Evolutionary conservation across 2,797 vertebrate genomes (phyloP).

Genomic region (Agapornis canus): DNA sequence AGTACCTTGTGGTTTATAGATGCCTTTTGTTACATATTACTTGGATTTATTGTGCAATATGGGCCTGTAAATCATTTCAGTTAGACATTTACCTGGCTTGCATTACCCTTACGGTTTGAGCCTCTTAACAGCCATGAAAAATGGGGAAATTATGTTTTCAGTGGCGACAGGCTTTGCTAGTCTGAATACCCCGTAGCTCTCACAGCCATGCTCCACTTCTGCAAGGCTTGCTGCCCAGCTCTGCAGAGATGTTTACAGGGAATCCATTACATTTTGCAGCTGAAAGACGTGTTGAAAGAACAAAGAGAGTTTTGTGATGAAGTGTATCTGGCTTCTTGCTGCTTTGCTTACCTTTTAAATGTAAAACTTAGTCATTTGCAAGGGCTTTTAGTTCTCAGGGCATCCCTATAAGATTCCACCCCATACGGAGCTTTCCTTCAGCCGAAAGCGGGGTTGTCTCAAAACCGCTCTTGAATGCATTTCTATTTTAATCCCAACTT

Average conservation of each 20-base stretch:
- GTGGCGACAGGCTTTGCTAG: fast-evolving
- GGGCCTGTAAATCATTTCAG: conserved; percentile 33
- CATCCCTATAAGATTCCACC: conserved; percentile 23
- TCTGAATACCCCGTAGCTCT: background rate
- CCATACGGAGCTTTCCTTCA: background rate
- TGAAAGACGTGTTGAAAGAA: conserved; percentile 41
- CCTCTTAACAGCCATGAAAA: background rate
- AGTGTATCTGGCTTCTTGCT: conserved; percentile 49
- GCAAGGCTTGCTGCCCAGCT: background rate
- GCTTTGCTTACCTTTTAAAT: conserved; percentile 66
- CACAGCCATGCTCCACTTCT: background rate
- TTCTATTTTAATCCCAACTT: conserved; percentile 58
- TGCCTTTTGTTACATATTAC: conserved; percentile 16
- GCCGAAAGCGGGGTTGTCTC: background rate
- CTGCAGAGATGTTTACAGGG: conserved; percentile 24
- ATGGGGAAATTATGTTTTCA: background rate
- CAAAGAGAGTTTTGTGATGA: conserved; percentile 54
- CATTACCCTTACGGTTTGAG: conserved; percentile 22
- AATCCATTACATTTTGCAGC: background rate
- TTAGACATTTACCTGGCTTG: conserved; percentile 37
- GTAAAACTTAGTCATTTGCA: conserved; percentile 54
- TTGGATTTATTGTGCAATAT: conserved; percentile 50
- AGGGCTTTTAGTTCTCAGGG: conserved; percentile 40
- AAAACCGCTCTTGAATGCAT: background rate
- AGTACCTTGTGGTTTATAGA: conserved; percentile 48